Evolutionary conservation across 1,140 invertebrate species (phyloP).

Genomic region (Leptoteleia sp.): DNA sequence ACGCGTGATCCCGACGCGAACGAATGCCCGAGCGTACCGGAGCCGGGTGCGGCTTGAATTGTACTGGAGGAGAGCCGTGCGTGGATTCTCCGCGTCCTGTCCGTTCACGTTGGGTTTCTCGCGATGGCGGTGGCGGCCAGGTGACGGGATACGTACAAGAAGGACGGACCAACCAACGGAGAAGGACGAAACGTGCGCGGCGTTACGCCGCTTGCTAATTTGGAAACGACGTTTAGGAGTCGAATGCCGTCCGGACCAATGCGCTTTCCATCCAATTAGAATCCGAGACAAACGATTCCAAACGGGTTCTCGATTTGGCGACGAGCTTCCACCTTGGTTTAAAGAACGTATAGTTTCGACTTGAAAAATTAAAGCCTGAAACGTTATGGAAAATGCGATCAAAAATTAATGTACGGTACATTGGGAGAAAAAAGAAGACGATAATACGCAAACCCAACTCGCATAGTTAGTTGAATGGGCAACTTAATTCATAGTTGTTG

Average conservation of each 20-base stretch:
- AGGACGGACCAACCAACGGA: constrained; percentile 31
- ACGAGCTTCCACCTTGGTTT: constrained; percentile 1
- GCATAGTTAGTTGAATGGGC: too few relatives aligned
- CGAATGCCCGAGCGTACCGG: constrained; percentile 40
- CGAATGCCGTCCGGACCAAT: neutral
- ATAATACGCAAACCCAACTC: too few relatives aligned
- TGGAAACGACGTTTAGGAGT: constrained; percentile 19
- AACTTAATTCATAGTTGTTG: too few relatives aligned
- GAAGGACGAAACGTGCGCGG: constrained; percentile 20
- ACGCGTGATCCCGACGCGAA: constrained; percentile 21
- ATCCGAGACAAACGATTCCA: constrained; percentile 1
- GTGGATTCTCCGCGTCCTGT: constrained; percentile 57
- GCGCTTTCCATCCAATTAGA: constrained; percentile 19
- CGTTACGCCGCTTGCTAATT: constrained; percentile 30
- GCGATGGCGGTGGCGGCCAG: constrained; percentile 56
- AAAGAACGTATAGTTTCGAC: neutral
- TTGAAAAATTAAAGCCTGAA: neutral
- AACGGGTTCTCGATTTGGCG: constrained; percentile 13
- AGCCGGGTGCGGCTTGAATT: constrained; percentile 59
- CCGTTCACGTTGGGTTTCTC: constrained; percentile 53
- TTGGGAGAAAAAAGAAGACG: too few relatives aligned
- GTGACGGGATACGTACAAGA: constrained; percentile 50
- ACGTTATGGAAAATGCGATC: too few relatives aligned
- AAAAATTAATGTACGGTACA: too few relatives aligned
- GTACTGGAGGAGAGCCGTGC: constrained; percentile 53